Evolutionary conservation across 1,140 invertebrate species (phyloP).

Genomic region (Polypedilum vanderplanki): DNA sequence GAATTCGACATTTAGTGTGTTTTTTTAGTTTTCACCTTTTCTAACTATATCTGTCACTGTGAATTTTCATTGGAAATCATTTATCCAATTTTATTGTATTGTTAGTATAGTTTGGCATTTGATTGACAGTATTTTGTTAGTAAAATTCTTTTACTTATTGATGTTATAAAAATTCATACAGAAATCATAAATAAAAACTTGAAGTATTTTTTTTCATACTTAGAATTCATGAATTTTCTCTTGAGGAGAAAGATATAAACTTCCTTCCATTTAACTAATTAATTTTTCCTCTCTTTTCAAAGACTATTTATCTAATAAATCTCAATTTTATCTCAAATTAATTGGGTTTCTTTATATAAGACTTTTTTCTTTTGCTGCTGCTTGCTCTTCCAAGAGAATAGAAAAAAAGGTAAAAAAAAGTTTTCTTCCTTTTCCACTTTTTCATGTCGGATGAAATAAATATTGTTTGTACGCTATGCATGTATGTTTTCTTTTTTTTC

Average conservation of each 20-base stretch:
- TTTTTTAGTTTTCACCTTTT: too few species aligned
- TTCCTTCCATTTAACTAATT: slow-evolving; percentile 25
- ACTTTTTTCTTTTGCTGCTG: not conserved
- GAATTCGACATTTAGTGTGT: not conserved
- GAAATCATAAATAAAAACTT: too few species aligned
- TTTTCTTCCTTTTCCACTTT: slow-evolving; percentile 6
- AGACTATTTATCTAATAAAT: slow-evolving; percentile 24
- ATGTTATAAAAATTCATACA: not conserved
- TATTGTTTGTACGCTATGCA: not conserved
- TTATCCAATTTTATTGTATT: too few species aligned
- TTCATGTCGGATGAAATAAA: slow-evolving; percentile 8
- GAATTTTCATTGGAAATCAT: too few species aligned
- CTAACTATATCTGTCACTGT: too few species aligned
- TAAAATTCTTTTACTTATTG: too few species aligned
- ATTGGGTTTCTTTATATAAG: slow-evolving; percentile 14
- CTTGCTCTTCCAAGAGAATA: not conserved
- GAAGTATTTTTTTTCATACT: too few species aligned
- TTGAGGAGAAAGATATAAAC: too few species aligned
- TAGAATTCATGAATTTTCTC: too few species aligned
- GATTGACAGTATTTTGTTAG: not conserved
- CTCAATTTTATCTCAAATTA: slow-evolving; percentile 28
- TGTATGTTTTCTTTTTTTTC: not conserved
- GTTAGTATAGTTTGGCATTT: not conserved
- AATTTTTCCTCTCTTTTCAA: slow-evolving; percentile 24
- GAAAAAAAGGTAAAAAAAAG: not conserved